phyloP scores from a whole-genome alignment of 2,113 vertebrate genomes.

The Calypte anna region DNA sequence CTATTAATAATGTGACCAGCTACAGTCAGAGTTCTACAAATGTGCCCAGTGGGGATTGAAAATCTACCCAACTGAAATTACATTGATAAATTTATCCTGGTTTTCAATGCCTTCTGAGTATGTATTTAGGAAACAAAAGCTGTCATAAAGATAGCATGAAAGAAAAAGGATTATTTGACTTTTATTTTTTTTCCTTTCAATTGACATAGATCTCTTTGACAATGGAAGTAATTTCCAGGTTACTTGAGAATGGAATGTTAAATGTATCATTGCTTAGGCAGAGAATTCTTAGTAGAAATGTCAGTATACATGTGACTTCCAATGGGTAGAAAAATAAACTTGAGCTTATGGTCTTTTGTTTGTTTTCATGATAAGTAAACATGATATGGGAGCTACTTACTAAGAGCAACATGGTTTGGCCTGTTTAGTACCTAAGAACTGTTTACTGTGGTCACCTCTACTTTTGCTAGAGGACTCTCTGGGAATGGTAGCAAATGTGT shows the following conservation, averaged over 20 bases:
- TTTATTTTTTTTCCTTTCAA: neutral
- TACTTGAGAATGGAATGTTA: neutral
- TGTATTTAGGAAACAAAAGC: neutral
- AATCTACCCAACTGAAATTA: constrained; percentile 8
- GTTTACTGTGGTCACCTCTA: neutral
- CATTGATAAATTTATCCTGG: constrained; percentile 34
- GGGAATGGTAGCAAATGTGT: neutral
- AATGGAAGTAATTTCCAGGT: neutral
- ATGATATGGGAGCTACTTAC: neutral
- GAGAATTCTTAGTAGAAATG: neutral
- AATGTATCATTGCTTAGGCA: neutral
- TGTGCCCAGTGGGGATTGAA: constrained; percentile 7
- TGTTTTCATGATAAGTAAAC: neutral
- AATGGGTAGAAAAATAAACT: neutral
- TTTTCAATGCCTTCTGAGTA: neutral
- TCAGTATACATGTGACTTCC: neutral
- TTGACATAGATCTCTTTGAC: neutral
- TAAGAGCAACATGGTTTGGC: neutral
- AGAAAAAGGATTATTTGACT: neutral
- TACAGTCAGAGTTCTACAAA: constrained; percentile 36
- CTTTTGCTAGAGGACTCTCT: neutral
- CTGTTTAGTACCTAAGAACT: neutral
- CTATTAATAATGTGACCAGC: constrained; percentile 35
- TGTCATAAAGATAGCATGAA: neutral
- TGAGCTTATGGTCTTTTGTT: neutral